Evolutionary conservation across 2,797 vertebrate genomes (phyloP).

Genomic region (Crocidura indochinensis): DNA sequence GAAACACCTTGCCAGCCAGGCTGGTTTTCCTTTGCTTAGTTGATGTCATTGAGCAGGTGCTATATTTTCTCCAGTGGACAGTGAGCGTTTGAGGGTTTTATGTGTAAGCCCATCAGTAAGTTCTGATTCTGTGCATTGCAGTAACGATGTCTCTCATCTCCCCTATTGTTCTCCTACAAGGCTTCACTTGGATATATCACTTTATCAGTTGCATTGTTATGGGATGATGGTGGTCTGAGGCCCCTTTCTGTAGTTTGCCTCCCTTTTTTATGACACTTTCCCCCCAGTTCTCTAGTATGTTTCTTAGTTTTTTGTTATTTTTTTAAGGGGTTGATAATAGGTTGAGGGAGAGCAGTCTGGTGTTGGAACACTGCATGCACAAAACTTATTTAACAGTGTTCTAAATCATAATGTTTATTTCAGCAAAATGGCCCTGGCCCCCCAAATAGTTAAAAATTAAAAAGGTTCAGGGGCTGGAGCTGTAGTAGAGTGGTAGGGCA

Average conservation of each 20-base stretch:
- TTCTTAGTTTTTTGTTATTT: slow-evolving; percentile 1
- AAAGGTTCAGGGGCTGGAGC: no score
- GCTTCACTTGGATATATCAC: neutral
- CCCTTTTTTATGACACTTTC: neutral
- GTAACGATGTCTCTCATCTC: neutral
- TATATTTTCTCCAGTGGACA: neutral
- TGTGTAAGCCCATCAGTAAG: neutral
- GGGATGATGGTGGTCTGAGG: neutral
- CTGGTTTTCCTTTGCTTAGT: neutral
- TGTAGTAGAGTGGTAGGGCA: no score
- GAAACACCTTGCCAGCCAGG: neutral
- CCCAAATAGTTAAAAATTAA: no score
- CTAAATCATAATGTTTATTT: neutral
- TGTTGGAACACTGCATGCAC: no score
- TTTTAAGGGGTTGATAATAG: no score
- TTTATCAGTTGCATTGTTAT: neutral
- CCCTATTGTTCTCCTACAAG: neutral
- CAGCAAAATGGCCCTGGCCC: neutral
- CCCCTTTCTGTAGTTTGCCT: neutral
- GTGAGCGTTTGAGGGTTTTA: neutral
- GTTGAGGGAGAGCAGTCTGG: no score
- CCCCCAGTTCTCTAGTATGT: neutral
- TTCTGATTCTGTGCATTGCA: neutral
- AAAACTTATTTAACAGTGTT: neutral
- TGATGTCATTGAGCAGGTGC: neutral